A percentile compares a stretch with the other conserved stretches of the same genome.
These are phyloP conservation scores for Corythaixoides concolor DNA, from an alignment of 2,113 vertebrate genomes.

Conservation along the genomic window DNA sequence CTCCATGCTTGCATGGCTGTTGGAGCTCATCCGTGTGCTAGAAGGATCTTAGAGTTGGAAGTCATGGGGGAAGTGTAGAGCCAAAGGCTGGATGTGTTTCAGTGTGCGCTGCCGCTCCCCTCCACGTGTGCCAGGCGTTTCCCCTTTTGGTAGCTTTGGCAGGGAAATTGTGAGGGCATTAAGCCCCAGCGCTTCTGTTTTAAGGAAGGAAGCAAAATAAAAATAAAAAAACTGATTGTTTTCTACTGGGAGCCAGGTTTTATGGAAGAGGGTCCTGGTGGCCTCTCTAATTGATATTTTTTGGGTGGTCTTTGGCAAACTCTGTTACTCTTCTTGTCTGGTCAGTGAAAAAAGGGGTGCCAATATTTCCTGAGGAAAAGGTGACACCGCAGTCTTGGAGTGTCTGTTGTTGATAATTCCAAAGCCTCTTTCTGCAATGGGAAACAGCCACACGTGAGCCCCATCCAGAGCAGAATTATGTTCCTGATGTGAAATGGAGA, in stretches of 20 bases:
- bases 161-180: background rate
- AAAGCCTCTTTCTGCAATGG: background rate
- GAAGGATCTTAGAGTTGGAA: background rate
- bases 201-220: background rate
- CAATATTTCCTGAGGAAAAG: background rate
- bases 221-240: background rate
- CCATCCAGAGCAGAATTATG: background rate
- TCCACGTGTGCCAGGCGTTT: background rate
- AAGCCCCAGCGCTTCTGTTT: background rate
- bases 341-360: background rate
- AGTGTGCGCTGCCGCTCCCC: background rate
- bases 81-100: background rate
- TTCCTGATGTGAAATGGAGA: accelerated
- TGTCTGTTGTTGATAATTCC: background rate
- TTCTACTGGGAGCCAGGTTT: background rate
- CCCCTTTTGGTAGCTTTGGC: background rate
- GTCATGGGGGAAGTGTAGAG: background rate
- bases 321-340: background rate
- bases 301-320: background rate
- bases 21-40: background rate
- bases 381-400: background rate
- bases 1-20: background rate
- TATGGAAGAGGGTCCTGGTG: background rate
- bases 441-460: background rate
- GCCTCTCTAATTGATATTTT: background rate